Base-by-base conservation (phyloP, 2,888 invertebrate genomes). In the Lycia hirtaria region DNA sequence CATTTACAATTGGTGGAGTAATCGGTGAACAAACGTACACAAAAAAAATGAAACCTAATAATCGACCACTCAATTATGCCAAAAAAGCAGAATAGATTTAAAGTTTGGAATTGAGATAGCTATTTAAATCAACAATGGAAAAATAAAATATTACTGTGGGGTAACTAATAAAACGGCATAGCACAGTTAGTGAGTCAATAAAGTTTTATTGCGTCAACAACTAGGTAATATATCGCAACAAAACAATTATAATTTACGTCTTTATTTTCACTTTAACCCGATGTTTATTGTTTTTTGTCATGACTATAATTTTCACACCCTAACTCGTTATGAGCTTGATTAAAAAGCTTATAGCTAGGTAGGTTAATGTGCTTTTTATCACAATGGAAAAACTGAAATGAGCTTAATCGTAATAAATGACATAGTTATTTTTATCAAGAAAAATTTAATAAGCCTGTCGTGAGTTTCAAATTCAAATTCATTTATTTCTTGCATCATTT, bases 121-220 rank as follows among this genome's bases (percentile, higher is more conserved):
- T n/a, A n/a, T n/a, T n/a, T n/a, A n/a, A n/a, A n/a, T n/a, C n/a
- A n/a, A n/a, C n/a, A n/a, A n/a, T n/a, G n/a, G n/a, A n/a, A n/a
- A n/a, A n/a, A n/a, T n/a, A n/a, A n/a, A n/a, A n/a, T n/a, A n/a
- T n/a, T n/a, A n/a, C n/a, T n/a, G n/a, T n/a, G n/a, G n/a, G n/a
- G n/a, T 26, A 6, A 2, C 5, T 7, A 26, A 4, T 9, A 26
- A 9, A 7, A 35, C 4, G 9, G 2, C 6, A 17, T 3, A 20
- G 3, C 12, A 0, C 20, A 7, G 10, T 4, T 12, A 17, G 22
- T 17, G 38, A 19, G 12, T 10, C 3, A 10, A 26, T 78, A 78
- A 70, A 67, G 75, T 74, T 76, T 72, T 74, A 75, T 70, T 73
- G 72, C 76, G 81, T 83, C 80, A 78, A 81, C 83, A 85, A 81